Evolutionary conservation across 2,113 vertebrate genomes (phyloP).

Genomic region (Hylia prasina): DNA sequence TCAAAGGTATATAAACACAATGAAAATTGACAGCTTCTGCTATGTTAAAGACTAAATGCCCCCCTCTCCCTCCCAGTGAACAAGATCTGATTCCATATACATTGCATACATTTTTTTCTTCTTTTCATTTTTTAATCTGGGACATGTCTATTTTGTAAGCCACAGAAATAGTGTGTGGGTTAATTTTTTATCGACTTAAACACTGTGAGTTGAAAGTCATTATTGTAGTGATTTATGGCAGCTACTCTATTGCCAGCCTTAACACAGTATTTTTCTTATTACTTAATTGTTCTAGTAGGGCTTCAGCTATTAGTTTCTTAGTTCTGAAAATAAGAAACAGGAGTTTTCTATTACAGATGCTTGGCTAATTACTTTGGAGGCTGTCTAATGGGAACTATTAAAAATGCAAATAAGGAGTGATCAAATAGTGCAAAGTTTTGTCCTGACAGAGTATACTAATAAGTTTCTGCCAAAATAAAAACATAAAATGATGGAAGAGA

Average conservation of each 20-base stretch:
- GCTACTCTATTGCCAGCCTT: conserved; percentile 64
- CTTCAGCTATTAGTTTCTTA: conserved; percentile 74
- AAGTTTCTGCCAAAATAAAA: conserved; percentile 31
- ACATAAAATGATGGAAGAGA: not conserved
- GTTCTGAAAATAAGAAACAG: conserved; percentile 75
- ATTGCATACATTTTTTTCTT: not conserved
- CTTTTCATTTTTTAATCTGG: not conserved
- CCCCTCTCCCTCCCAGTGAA: rapidly evolving
- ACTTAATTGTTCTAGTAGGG: conserved; percentile 75
- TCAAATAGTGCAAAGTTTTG: conserved; percentile 75
- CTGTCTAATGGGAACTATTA: conserved; percentile 77
- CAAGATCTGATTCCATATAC: rapidly evolving
- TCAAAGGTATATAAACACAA: not conserved
- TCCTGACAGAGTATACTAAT: conserved; percentile 72
- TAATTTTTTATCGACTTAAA: conserved; percentile 63
- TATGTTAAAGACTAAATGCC: not conserved
- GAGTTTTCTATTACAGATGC: conserved; percentile 74
- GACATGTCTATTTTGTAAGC: not conserved
- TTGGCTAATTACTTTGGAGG: conserved; percentile 77
- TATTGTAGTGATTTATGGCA: conserved; percentile 72
- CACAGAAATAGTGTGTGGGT: conserved; percentile 20
- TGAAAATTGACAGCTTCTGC: not conserved
- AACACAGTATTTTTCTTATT: conserved; percentile 77
- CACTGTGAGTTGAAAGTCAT: conserved; percentile 65
- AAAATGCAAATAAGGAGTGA: conserved; percentile 80